Conservation (phyloP, 2,797 vertebrate species). For the Pseudochirops corinnae region DNA sequence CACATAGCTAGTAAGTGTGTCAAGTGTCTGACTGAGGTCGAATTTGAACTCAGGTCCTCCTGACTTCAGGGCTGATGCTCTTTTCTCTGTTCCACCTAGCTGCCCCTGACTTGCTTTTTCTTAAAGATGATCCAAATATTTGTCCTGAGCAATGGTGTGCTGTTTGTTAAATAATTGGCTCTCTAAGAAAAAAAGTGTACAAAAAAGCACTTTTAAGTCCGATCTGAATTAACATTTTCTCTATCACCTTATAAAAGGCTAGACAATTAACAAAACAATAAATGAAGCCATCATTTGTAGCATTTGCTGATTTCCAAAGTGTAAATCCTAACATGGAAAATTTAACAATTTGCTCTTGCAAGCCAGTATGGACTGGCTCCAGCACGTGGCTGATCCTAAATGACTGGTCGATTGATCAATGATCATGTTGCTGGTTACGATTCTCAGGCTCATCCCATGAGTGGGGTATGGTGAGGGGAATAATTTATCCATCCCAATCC, state of each 20-base stretch:
- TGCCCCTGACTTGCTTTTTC: background rate
- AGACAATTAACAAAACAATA: background rate
- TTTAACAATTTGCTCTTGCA: background rate
- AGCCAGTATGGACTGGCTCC: background rate
- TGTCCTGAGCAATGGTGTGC: background rate
- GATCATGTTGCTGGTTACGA: background rate
- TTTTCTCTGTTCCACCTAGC: too few relatives aligned
- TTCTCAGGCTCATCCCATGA: background rate
- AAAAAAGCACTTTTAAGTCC: background rate
- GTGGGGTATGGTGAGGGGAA: background rate
- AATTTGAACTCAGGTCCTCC: too few relatives aligned
- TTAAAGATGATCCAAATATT: background rate
- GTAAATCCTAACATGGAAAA: background rate
- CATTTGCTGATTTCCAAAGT: background rate
- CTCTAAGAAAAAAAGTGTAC: background rate
- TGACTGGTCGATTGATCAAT: background rate
- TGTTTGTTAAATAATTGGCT: background rate
- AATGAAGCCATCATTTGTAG: background rate
- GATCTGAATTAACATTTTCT: background rate
- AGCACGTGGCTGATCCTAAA: background rate
- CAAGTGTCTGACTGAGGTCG: too few relatives aligned
- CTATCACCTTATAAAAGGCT: background rate
- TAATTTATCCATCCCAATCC: background rate
- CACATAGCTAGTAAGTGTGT: too few relatives aligned
- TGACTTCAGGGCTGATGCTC: too few relatives aligned